phyloP scores from a whole-genome alignment of 2,797 vertebrate genomes.

The Hozukius guyotensis region DNA sequence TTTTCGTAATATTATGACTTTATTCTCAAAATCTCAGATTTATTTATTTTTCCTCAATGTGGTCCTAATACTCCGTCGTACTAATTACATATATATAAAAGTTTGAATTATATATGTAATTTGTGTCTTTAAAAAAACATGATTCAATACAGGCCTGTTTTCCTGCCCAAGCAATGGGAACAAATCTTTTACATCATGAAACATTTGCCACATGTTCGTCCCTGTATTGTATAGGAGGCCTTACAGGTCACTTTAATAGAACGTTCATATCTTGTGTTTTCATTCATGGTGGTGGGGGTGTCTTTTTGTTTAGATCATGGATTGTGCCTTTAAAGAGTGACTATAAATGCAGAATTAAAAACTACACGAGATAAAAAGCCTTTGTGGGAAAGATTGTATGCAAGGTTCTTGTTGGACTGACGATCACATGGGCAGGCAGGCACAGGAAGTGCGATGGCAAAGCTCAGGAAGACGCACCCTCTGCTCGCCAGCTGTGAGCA shows the following conservation, averaged over 20 bases:
- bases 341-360: neutral
- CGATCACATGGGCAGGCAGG: constrained; percentile 16
- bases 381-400: neutral
- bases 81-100: no score
- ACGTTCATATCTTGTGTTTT: neutral
- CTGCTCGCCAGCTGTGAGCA: constrained; percentile 16
- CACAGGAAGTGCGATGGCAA: constrained; percentile 59
- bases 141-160: neutral
- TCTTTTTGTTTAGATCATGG: neutral
- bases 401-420: constrained; percentile 36
- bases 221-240: neutral
- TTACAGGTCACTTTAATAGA: neutral
- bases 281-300: neutral
- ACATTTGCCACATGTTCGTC: neutral
- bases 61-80: no score
- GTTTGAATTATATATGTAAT: no score
- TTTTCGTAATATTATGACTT: no score
- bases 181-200: neutral
- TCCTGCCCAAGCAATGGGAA: neutral
- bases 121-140: neutral
- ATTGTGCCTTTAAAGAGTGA: neutral
- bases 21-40: no score
- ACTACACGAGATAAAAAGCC: neutral
- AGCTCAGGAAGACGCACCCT: constrained; percentile 50
- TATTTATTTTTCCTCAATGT: no score